phyloP scores from a whole-genome alignment of 2,797 vertebrate species.

The Coranthus polyacanthus region DNA sequence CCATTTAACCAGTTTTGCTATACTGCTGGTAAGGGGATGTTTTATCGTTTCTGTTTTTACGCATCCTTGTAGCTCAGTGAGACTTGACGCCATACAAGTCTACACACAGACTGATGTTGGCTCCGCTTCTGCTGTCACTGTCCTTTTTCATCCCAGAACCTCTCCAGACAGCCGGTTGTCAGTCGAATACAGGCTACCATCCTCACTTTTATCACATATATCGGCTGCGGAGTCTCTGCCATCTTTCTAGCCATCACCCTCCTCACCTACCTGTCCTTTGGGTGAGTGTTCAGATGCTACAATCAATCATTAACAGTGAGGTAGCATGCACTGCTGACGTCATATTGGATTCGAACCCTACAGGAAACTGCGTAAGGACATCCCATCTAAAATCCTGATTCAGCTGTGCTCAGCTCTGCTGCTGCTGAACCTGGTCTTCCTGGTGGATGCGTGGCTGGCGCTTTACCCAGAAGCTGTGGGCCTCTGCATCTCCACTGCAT shows the following conservation, averaged over 20 bases:
- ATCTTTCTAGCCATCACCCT: slow-evolving; percentile 95
- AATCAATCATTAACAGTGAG: not conserved
- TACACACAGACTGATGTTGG: too few species aligned
- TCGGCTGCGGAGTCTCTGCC: slow-evolving; percentile 95
- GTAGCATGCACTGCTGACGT: too few species aligned
- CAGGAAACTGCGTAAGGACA: slow-evolving; percentile 96
- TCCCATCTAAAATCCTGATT: slow-evolving; percentile 96
- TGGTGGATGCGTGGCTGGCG: slow-evolving; percentile 93
- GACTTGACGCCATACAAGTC: not conserved
- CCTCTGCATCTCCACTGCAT: slow-evolving; percentile 94
- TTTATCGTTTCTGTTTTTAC: not conserved
- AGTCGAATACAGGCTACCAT: slow-evolving; percentile 83
- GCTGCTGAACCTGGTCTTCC: slow-evolving; percentile 92
- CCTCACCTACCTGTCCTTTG: slow-evolving; percentile 95
- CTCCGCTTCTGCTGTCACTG: not conserved
- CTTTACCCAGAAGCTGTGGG: slow-evolving; percentile 84
- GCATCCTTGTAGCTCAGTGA: not conserved
- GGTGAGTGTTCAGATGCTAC: slow-evolving; percentile 83
- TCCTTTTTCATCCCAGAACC: slow-evolving; percentile 81
- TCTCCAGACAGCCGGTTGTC: slow-evolving; percentile 76
- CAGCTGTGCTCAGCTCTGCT: slow-evolving; percentile 92
- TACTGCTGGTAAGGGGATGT: slow-evolving; percentile 89
- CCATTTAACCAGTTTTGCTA: slow-evolving; percentile 95
- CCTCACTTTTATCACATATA: slow-evolving; percentile 94
- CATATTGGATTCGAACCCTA: slow-evolving; percentile 9